Evolutionary conservation across 2,797 vertebrate species (phyloP), one percentile per base, ranked within the genome.

Genomic region (Enoplosus armatus): DNA sequence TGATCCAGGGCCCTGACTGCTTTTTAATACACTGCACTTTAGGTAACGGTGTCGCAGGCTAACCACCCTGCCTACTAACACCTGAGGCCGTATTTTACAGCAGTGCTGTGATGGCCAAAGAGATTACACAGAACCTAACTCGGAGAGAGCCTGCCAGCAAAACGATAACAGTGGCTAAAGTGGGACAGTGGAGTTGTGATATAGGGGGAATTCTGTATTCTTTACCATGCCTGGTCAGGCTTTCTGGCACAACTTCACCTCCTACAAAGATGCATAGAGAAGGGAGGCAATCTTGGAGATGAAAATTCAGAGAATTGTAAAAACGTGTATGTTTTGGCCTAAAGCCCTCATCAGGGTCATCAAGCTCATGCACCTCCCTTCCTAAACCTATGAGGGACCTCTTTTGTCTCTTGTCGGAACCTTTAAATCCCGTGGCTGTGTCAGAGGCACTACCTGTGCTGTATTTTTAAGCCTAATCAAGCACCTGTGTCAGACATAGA

Each of bases 21-120:
- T 95, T 96, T 98, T 98, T 99, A 98, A 98, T 98, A 96, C 97
- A 97, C 96, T 97, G 95, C 96, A 94, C 95, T 95, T 94, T 94
- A 91, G 95, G 94, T 93, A 93, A 94, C 92, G 72, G 87, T 92
- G 93, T 94, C 92, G 90, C 92, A 89, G 91, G 92, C 93, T 94
- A 95, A 95, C 93, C 92, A 90, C 92, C 84, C 86, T 82, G 89
- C 88, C 88, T 94, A 94, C 92, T 90, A 95, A 96, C 94, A 95
- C 92, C 94, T 90, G 90, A 95, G 94, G 94, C 94, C 72, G 85
- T 94, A 94, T 94, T 95, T 93, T 94, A 95, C 93, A 77, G 81
- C 89, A 39, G 72, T 31, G 62, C 84, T 78, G 66, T 62, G 92
- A 92, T 91, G 79, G 91, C 87, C 78, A 79, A 65, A 87, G 70